phyloP scores from a whole-genome alignment of 2,797 vertebrate species.

The Betta splendens region DNA sequence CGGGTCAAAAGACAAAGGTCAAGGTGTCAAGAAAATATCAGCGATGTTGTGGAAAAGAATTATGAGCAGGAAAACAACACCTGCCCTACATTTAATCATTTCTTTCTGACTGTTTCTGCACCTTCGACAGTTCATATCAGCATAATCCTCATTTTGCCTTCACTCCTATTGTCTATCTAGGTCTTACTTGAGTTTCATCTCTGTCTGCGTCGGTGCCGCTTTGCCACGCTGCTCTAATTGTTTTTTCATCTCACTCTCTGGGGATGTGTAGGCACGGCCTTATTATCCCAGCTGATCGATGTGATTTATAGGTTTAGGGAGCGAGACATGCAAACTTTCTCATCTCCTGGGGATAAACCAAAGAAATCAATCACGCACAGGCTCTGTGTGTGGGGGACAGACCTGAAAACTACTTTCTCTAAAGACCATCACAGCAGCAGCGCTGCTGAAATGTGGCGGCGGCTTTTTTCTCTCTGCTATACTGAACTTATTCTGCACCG shows the following conservation, averaged over 20 bases:
- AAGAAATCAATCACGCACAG: slow-evolving; percentile 64
- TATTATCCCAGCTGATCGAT: slow-evolving; percentile 67
- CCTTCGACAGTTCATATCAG: slow-evolving; percentile 18
- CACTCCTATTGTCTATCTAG: slow-evolving; percentile 16
- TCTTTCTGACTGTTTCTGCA: slow-evolving; percentile 12
- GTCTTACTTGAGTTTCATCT: slow-evolving; percentile 25
- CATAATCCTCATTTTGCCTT: slow-evolving; percentile 19
- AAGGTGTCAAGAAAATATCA: slow-evolving; percentile 22
- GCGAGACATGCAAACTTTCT: slow-evolving; percentile 67
- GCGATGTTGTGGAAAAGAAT: not conserved
- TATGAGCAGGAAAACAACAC: not conserved
- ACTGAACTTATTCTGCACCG: slow-evolving; percentile 9
- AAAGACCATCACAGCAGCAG: slow-evolving; percentile 21
- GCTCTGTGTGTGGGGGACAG: slow-evolving; percentile 35
- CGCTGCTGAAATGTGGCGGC: slow-evolving; percentile 23
- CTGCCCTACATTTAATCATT: slow-evolving; percentile 23
- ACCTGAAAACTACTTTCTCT: slow-evolving; percentile 49
- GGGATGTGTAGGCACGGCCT: slow-evolving; percentile 57
- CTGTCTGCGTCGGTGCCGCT: slow-evolving; percentile 17
- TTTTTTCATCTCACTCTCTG: slow-evolving; percentile 59
- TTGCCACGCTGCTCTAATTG: slow-evolving; percentile 56
- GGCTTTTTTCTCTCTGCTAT: slow-evolving; percentile 15
- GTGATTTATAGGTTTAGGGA: slow-evolving; percentile 72
- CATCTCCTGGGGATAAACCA: slow-evolving; percentile 63
- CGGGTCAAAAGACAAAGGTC: slow-evolving; percentile 17